Percentiles rank a stretch among this genome's conserved stretches.
Evolutionary conservation across 2,888 invertebrate genomes (phyloP).

Genomic region (Cerceris ruficornis): DNA sequence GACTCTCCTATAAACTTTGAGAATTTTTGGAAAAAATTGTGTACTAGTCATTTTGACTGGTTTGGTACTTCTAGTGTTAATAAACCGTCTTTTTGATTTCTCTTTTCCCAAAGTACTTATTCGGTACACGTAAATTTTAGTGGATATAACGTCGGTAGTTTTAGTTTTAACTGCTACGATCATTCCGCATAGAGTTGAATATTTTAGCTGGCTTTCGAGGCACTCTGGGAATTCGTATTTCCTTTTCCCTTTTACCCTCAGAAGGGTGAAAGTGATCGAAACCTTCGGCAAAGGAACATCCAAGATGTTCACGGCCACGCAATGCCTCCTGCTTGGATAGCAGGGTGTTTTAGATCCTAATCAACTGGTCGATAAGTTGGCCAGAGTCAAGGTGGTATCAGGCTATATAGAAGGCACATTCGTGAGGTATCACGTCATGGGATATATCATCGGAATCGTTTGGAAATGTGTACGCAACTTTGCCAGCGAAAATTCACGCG

Average conservation of each 20-base stretch:
- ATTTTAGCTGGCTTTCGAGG: background rate
- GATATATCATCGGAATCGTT: conserved; percentile 1
- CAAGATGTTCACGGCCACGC: conserved; percentile 66
- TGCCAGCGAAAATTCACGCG: conserved; percentile 4
- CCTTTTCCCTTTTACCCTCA: conserved; percentile 6
- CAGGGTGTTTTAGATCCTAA: conserved; percentile 65
- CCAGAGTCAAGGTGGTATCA: conserved; percentile 71
- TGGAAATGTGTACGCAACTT: background rate
- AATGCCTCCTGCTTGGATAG: conserved; percentile 43
- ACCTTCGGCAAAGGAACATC: conserved; percentile 56
- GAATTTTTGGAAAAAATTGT: no score
- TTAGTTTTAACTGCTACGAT: no score
- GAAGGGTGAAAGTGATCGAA: conserved; percentile 39
- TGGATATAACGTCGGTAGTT: no score
- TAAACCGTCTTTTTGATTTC: no score
- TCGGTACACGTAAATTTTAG: no score
- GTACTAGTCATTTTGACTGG: no score
- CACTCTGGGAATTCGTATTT: background rate
- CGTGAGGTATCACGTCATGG: conserved; percentile 2
- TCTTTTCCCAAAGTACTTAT: no score
- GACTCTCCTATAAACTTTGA: no score
- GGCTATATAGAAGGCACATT: conserved; percentile 42
- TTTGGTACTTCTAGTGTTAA: no score
- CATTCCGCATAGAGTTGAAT: no score
- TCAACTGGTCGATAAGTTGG: conserved; percentile 70